A percentile compares a stretch with the other conserved stretches of the same genome.
Conservation (phyloP, 2,797 vertebrate genomes). For the Pristis pectinata region DNA sequence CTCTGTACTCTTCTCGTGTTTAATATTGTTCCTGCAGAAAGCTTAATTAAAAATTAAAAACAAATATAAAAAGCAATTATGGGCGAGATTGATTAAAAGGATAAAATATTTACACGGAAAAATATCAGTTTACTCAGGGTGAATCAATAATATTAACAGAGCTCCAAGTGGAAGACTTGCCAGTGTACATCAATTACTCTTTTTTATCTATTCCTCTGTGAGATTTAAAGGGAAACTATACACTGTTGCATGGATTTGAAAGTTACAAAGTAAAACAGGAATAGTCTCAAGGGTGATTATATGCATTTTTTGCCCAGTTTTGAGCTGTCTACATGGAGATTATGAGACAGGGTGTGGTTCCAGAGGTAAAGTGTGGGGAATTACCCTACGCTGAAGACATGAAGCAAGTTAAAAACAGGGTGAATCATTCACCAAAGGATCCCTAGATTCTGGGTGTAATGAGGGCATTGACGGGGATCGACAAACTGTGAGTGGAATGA, state of each 20-base stretch:
- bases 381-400: too few relatives aligned
- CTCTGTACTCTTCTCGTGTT: neutral
- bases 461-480: too few relatives aligned
- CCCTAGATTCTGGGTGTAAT: too few relatives aligned
- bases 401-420: neutral
- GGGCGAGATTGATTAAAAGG: conserved; percentile 24
- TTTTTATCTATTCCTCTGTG: neutral
- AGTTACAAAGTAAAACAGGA: neutral
- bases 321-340: neutral
- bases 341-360: neutral
- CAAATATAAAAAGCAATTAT: conserved; percentile 33
- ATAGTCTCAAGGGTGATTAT: too few relatives aligned
- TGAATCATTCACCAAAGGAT: neutral
- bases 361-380: neutral
- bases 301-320: too few relatives aligned
- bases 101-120: conserved; percentile 24
- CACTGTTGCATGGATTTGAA: neutral
- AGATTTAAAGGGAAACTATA: neutral
- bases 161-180: neutral
- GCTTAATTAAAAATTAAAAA: conserved; percentile 33
- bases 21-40: conserved; percentile 14
- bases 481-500: too few relatives aligned
- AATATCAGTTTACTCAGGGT: neutral
- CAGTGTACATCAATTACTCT: neutral
- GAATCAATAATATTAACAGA: conserved; percentile 20